phyloP scores from a whole-genome alignment of 2,113 vertebrate species.

The Pipa parva region DNA sequence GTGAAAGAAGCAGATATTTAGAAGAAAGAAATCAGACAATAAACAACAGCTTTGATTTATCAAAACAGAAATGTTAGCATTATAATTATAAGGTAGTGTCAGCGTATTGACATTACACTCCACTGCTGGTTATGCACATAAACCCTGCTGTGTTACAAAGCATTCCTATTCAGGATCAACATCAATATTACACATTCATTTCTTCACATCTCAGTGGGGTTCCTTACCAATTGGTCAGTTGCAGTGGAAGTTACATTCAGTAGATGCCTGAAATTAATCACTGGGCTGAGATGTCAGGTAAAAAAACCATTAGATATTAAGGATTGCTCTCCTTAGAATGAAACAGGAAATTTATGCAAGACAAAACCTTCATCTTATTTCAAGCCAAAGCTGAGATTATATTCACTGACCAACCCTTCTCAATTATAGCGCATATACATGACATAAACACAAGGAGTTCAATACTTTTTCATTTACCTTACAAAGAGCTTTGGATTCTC shows the following conservation, averaged over 20 bases:
- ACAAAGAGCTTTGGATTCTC: not conserved
- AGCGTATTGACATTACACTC: conserved; percentile 37
- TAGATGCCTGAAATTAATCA: conserved; percentile 33
- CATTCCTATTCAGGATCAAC: conserved; percentile 32
- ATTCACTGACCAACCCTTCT: not conserved
- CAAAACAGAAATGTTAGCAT: conserved; percentile 16
- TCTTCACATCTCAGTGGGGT: conserved; percentile 29
- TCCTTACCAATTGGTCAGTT: conserved; percentile 28
- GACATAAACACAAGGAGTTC: not conserved
- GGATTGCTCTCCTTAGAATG: conserved; percentile 10
- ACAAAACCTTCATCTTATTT: not conserved
- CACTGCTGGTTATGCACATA: conserved; percentile 29
- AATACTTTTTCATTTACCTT: not conserved
- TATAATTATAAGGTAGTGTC: conserved; percentile 24
- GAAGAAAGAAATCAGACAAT: not conserved
- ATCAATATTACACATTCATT: conserved; percentile 39
- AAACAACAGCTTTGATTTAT: conserved; percentile 11
- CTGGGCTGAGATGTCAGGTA: conserved; percentile 15
- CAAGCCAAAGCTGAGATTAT: not conserved
- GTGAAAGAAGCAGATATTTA: conserved; percentile 7
- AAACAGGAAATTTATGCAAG: not conserved
- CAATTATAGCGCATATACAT: not conserved
- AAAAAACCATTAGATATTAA: conserved; percentile 25
- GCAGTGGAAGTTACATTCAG: conserved; percentile 27
- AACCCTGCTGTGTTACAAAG: conserved; percentile 33